Evolutionary conservation across 1,140 invertebrate species (phyloP), one percentile per base, ranked within the genome.

Genomic region (Oscheius sp.): DNA sequence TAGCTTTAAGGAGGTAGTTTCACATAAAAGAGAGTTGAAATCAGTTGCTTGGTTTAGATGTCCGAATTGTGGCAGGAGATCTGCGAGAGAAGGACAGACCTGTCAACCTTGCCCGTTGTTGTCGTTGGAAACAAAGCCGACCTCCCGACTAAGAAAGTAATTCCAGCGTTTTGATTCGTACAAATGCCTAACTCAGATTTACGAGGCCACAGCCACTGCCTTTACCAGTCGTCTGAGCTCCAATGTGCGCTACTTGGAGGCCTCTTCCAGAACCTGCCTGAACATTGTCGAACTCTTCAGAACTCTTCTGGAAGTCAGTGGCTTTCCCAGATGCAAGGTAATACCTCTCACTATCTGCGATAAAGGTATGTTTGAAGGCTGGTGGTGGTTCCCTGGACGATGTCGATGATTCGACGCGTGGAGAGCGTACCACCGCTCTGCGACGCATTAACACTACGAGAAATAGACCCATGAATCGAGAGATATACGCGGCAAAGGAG

Each of bases 1-100:
- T 29, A 81, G 79, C 35, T 80, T 80, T 67, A 80, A 80, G 46
- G 79, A 80, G 84, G 84, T 79, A 29, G 61, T 45, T n/a, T 18
- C 23, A 45, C 15, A 4, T 23, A 10, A 72, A 70, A 7, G 10
- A 36, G n/a, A 74, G 13, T 38, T 0, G 10, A 13, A 71, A 59
- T 13, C 15, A 10, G 18, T 46, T 23, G 36, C 7, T 63, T 34
- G 23, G 18, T 79, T 62, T 55, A 79, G 78, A 79, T 79, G 79
- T 77, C 74, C 34, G 79, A 80, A 49, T 58, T 79, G 28, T 79
- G 79, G 79, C 35, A 68, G 34, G 79, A 79, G 64, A 77, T 79
- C 4, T 75, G 59, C 38, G 75, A 78, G 13, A 32, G 73, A 4
- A 72, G 79, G 1, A 31, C 28, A 20, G 79, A 79, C 62, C 46